Percentiles rank a stretch among this genome's conserved stretches.
Conservation (phyloP, 2,113 vertebrate genomes). For the Passer montanus region DNA sequence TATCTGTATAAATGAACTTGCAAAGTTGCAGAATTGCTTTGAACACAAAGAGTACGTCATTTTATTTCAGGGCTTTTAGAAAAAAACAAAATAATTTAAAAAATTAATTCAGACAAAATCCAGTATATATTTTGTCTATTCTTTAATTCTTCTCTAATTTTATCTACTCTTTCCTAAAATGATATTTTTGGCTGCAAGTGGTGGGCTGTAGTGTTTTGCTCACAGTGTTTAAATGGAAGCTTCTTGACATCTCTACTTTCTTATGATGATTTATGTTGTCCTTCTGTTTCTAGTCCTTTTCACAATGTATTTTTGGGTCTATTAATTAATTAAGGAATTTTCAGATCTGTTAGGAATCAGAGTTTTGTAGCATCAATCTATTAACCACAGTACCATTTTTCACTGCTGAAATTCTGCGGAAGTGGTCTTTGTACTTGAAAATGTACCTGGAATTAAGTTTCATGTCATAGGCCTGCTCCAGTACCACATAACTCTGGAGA, state of each 20-base stretch:
- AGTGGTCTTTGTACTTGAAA: background rate
- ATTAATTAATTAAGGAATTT: background rate
- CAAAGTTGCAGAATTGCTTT: background rate
- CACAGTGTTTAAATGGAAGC: background rate
- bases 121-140: background rate
- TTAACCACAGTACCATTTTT: background rate
- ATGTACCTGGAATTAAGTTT: background rate
- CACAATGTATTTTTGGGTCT: background rate
- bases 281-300: background rate
- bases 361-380: background rate
- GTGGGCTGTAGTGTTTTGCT: background rate
- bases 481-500: background rate
- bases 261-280: background rate
- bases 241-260: background rate
- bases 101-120: background rate
- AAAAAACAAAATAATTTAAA: accelerated
- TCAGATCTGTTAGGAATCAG: background rate
- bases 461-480: background rate
- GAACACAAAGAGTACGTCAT: accelerated
- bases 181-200: background rate
- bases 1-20: background rate
- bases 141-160: background rate
- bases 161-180: background rate
- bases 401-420: background rate
- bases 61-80: background rate